These are phyloP conservation scores for Ictalurus punctatus DNA, from an alignment of 2,113 vertebrate species.

Conservation along the genomic window DNA sequence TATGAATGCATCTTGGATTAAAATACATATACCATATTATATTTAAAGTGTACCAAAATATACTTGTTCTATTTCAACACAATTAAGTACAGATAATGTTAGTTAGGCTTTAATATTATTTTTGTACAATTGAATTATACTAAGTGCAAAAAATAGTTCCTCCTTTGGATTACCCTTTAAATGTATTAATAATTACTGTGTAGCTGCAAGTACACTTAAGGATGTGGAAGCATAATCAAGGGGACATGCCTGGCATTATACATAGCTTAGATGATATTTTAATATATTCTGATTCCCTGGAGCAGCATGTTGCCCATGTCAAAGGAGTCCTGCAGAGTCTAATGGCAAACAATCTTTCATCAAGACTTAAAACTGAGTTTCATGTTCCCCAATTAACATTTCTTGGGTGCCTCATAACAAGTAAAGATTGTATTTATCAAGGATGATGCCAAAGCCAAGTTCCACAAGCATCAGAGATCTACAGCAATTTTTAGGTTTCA, in stretches of 20 bases:
- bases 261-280: neutral
- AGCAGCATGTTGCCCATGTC: neutral
- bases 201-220: neutral
- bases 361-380: neutral
- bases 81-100: neutral
- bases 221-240: neutral
- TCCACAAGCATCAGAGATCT: neutral
- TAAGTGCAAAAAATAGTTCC: neutral
- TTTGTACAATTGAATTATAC: neutral
- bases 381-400: neutral
- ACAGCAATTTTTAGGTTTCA: neutral
- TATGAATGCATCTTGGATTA: neutral
- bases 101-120: neutral
- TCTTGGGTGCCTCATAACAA: neutral
- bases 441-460: neutral
- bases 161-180: neutral
- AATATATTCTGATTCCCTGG: neutral
- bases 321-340: neutral
- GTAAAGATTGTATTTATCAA: neutral
- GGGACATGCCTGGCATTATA: neutral
- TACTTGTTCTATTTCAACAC: neutral
- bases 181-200: neutral
- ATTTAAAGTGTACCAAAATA: neutral
- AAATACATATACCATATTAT: neutral
- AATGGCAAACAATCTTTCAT: neutral